A percentile compares a stretch with the other conserved stretches of the same genome.
phyloP scores from a whole-genome alignment of 37 sponge, comb jelly and placozoan genomes.

The Beroe ovata region DNA sequence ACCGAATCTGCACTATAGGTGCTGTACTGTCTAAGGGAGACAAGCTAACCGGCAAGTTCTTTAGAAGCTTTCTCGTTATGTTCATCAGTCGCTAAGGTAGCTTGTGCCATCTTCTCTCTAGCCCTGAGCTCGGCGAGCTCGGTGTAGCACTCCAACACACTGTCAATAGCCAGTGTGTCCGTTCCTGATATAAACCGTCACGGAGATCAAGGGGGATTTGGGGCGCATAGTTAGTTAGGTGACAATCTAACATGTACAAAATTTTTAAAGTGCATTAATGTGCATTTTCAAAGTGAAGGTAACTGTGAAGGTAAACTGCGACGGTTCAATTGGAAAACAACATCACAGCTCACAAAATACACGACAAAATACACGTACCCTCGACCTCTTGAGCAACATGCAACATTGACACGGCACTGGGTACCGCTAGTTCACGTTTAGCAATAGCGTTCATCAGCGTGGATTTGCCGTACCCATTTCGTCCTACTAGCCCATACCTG shows the following conservation, averaged over 20 bases:
- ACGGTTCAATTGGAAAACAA: too few species aligned
- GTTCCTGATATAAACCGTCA: too few species aligned
- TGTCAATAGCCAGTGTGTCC: constrained; percentile 78
- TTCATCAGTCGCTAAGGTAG: background rate
- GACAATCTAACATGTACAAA: too few species aligned
- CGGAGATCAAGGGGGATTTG: too few species aligned
- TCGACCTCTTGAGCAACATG: constrained; percentile 92
- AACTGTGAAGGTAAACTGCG: too few species aligned
- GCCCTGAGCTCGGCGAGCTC: constrained; percentile 72
- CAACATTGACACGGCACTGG: constrained; percentile 72
- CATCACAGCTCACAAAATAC: too few species aligned
- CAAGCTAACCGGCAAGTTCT: constrained; percentile 10
- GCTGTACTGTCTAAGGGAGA: too few species aligned
- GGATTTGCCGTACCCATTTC: constrained; percentile 87
- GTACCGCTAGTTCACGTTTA: constrained; percentile 74
- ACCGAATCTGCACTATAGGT: too few species aligned
- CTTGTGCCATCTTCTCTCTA: constrained; percentile 70
- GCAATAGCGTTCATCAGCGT: constrained; percentile 80
- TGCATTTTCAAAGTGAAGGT: too few species aligned
- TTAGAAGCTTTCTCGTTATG: constrained; percentile 19
- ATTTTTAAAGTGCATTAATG: background rate
- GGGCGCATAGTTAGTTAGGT: too few species aligned
- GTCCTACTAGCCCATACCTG: constrained; percentile 88
- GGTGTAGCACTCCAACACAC: constrained; percentile 82
- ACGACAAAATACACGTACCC: constrained; percentile 65